A percentile compares a stretch with the other conserved stretches of the same genome.
These are phyloP conservation scores for Psilanteris sp. DNA, from an alignment of 1,140 invertebrate genomes.

Conservation along the genomic window DNA sequence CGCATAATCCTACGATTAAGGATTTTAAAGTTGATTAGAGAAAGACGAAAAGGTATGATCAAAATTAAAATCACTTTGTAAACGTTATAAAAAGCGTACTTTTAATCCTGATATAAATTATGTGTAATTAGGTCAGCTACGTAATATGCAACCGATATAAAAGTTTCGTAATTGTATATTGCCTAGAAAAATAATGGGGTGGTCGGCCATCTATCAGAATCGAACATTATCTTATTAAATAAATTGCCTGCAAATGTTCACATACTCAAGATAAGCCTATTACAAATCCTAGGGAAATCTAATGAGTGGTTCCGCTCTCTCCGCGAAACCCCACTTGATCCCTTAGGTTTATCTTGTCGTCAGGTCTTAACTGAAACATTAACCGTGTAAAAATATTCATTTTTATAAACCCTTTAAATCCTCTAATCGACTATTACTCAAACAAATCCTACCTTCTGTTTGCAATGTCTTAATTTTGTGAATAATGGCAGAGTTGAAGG, in stretches of 20 bases:
- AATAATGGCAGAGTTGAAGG: not conserved
- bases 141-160: no score
- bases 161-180: no score
- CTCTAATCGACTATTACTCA: not conserved
- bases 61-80: no score
- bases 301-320: conserved; percentile 27
- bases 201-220: conserved; percentile 3
- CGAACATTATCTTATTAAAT: conserved; percentile 8
- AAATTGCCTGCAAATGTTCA: conserved; percentile 17
- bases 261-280: conserved; percentile 39
- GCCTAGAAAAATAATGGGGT: not conserved
- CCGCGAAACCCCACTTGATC: conserved; percentile 31
- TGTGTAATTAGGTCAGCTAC: no score
- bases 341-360: conserved; percentile 29
- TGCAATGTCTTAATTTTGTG: no score
- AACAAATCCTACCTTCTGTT: not conserved
- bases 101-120: no score
- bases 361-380: conserved; percentile 13
- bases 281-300: conserved; percentile 46
- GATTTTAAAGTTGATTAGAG: no score
- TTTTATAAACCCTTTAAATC: conserved; percentile 1
- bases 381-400: conserved; percentile 18
- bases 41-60: no score
- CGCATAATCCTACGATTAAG: no score
- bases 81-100: no score